A percentile compares a stretch with the other conserved stretches of the same genome.
phyloP scores from a whole-genome alignment of 2,113 vertebrate genomes.

The Prionailurus bengalensis region DNA sequence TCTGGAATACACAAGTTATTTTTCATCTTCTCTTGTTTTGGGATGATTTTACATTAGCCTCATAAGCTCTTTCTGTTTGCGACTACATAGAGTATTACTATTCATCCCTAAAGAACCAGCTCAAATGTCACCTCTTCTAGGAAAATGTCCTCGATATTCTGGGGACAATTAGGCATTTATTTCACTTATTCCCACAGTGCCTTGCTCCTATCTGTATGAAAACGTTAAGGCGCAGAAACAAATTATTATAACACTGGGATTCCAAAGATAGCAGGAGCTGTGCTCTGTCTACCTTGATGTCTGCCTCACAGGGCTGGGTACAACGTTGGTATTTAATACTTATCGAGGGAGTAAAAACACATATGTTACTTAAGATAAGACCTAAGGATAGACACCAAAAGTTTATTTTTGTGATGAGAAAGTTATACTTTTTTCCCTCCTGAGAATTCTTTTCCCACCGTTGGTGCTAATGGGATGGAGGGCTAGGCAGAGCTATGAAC shows the following conservation, averaged over 20 bases:
- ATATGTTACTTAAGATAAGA: background rate
- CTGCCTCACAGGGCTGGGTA: background rate
- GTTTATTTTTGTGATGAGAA: conserved; percentile 61
- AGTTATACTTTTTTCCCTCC: background rate
- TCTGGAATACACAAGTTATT: background rate
- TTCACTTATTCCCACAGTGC: background rate
- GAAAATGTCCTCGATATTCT: background rate
- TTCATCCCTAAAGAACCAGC: background rate
- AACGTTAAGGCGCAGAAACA: background rate
- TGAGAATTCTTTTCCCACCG: conserved; percentile 54
- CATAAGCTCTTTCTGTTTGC: background rate
- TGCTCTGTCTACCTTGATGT: background rate
- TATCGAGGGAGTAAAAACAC: background rate
- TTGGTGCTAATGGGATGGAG: conserved; percentile 6
- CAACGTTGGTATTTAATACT: background rate
- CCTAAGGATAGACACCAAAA: background rate
- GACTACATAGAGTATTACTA: background rate
- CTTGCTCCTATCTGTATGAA: conserved; percentile 12
- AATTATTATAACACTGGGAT: background rate
- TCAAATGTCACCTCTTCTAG: background rate
- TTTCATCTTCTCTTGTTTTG: background rate
- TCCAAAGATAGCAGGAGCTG: background rate
- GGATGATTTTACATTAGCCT: conserved; percentile 12
- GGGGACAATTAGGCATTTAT: conserved; percentile 5
- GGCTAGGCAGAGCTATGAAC: background rate